These are phyloP conservation scores for Champsocephalus gunnari DNA, from an alignment of 2,797 vertebrate genomes.

Conservation along the genomic window DNA sequence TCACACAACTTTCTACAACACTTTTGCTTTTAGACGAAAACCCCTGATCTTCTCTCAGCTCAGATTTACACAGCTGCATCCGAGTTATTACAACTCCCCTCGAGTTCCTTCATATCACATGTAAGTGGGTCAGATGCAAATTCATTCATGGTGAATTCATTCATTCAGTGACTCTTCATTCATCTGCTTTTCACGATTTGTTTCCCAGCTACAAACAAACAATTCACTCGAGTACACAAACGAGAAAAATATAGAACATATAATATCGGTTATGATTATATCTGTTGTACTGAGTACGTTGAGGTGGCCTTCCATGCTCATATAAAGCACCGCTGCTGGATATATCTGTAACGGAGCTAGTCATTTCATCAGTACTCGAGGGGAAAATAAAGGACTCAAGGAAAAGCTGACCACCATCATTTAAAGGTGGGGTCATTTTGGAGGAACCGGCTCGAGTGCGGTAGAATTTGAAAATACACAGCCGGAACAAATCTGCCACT, in stretches of 20 bases:
- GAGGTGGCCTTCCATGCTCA: too few species aligned
- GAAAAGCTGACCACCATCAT: background rate
- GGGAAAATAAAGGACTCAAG: background rate
- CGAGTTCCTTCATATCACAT: constrained; percentile 6
- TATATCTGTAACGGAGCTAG: background rate
- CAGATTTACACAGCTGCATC: background rate
- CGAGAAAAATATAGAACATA: background rate
- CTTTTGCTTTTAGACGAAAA: too few species aligned
- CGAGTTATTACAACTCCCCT: background rate
- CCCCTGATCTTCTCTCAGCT: background rate
- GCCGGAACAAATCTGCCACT: too few species aligned
- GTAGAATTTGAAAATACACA: too few species aligned
- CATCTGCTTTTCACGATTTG: too few species aligned
- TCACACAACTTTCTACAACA: background rate
- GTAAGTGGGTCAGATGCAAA: constrained; percentile 49
- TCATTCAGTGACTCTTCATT: constrained; percentile 14
- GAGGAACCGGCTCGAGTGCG: too few species aligned
- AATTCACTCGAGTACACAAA: background rate
- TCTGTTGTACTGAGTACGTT: too few species aligned
- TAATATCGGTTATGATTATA: too few species aligned
- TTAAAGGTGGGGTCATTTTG: too few species aligned
- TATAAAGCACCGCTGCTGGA: background rate
- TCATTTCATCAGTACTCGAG: background rate
- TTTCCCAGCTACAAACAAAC: constrained; percentile 1
- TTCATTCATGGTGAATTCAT: constrained; percentile 42